Conservation (phyloP, 2,888 invertebrate genomes). For the Luperina nickerlii region DNA sequence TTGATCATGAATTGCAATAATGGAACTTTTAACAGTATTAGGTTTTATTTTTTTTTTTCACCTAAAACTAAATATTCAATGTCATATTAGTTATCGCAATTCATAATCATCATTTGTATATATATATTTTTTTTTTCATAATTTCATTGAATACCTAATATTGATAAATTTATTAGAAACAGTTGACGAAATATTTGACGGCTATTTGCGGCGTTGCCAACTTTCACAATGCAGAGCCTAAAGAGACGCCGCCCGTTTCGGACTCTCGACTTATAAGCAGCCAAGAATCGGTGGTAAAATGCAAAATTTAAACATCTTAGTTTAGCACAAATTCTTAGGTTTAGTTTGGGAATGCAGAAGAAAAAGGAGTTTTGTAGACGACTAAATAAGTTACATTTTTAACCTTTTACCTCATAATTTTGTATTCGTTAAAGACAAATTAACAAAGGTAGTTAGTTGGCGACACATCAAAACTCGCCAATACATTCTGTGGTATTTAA, state of each 20-base stretch:
- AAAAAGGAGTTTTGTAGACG: conserved; percentile 21
- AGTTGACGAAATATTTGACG: not conserved
- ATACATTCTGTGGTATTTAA: not conserved
- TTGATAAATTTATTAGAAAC: not conserved
- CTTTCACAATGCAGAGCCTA: no score
- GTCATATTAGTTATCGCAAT: not conserved
- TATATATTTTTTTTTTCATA: no score
- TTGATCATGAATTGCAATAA: not conserved
- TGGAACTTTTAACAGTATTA: not conserved
- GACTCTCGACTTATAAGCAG: not conserved
- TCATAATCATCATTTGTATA: not conserved
- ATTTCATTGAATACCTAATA: not conserved
- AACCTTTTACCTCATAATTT: not conserved
- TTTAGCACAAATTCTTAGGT: conserved; percentile 5
- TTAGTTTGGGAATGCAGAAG: conserved; percentile 7
- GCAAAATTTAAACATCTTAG: not conserved
- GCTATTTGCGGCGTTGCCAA: not conserved
- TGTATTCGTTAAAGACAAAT: not conserved
- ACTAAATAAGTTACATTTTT: not conserved
- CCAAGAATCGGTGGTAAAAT: conserved; percentile 1
- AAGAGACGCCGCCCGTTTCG: not conserved
- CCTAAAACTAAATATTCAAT: not conserved
- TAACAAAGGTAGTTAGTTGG: not conserved
- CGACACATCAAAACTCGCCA: not conserved
- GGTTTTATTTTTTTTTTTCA: not conserved